Evolutionary conservation across 2,113 vertebrate genomes (phyloP), one percentile per base, ranked within the genome.

Genomic region (Paramisgurnus dabryanus): DNA sequence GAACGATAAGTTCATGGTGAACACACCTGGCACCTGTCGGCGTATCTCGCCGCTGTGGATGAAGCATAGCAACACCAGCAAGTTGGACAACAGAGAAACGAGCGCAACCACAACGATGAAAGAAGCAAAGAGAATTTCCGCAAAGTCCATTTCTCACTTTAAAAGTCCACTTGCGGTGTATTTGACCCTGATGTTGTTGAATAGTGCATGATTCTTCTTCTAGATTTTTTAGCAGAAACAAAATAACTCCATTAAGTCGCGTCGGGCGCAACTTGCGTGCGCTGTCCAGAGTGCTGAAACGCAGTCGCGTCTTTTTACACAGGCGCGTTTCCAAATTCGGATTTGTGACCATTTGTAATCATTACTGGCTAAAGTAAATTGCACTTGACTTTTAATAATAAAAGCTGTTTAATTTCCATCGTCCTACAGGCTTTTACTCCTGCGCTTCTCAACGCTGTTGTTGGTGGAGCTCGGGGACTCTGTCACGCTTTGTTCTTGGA

Each of bases 241-340:
- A 78, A 67, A 82, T 63, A 86, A 85, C 79, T 85, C 73, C 77
- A 82, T 5, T 72, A 79, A 67, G 70, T 84, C 64, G 65, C 22
- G 27, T 15, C 6, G 64, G 67, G 83, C 86, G 87, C 81, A 85
- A 85, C 81, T 86, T 71, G 64, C 17, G 22, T 0, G 90, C 84
- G 91, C 95, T 96, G 91, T 94, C 94, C 95, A 88, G 88, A 87
- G 94, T 95, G 89, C 95, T 96, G 95, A 93, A 91, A 3, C 78
- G 10, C 53, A 69, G 57, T 61, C 55, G 47, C 58, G 9, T 40
- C 40, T 27, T 61, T 71, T 41, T 41, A 41, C 74, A 39, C 49
- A 61, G 53, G 43, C 66, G 64, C 85, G 79, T 87, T 64, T 40
- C 68, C 39, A 55, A 39, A 63, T 34, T 70, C 6, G 79, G 69